Base-by-base conservation (phyloP, 2,797 vertebrate genomes). In the Eulemur mongoz region DNA sequence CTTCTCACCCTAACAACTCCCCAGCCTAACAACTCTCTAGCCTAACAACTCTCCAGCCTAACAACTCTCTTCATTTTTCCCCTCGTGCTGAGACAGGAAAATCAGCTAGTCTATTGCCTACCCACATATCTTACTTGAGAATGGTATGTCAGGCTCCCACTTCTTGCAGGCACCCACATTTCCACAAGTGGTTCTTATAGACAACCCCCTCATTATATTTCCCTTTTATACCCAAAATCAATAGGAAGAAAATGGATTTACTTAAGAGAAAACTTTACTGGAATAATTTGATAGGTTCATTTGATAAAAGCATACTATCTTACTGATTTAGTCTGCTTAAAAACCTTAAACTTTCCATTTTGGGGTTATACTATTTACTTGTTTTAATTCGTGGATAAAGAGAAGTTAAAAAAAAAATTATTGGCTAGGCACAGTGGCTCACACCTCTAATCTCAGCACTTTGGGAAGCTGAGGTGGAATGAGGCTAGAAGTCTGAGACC, bases 361-460 rank as follows among this genome's bases (percentile, higher is more conserved):
- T 40, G 65, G 45, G 61, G 14, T 54, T 93, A 50, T 20, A 40
- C 22, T 38, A 20, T 50, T 57, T 65, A 45, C 25, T 94, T 88
- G 59, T 75, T 91, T 91, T 89, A 54, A 78, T 40, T n/a, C 78
- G 38, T n/a, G 17, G 69, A 22, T 43, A n/a, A 23, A 18, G 65
- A 81, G 7, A 90, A n/a, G 72, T 52, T 48, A 25, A 70, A 79
- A 79, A 79, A 43, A 54, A 59, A 59, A 59, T 59, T 27, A 59
- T 59, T 59, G 57, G 23, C 57, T 59, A 59, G 57, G 57, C 57
- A 59, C 57, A 59, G 23, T 59, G 57, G 57, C 25, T 59, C 57
- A 59, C 57, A 27, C 57, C 23, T 25, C 57, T 59, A 27, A 59
- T 27, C 57, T 10, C 23, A 59, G 57, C 9, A 25, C 23, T 59